Percentiles rank a stretch among this genome's conserved stretches.
phyloP scores from a whole-genome alignment of 2,113 vertebrate genomes.

The Marmota monax region DNA sequence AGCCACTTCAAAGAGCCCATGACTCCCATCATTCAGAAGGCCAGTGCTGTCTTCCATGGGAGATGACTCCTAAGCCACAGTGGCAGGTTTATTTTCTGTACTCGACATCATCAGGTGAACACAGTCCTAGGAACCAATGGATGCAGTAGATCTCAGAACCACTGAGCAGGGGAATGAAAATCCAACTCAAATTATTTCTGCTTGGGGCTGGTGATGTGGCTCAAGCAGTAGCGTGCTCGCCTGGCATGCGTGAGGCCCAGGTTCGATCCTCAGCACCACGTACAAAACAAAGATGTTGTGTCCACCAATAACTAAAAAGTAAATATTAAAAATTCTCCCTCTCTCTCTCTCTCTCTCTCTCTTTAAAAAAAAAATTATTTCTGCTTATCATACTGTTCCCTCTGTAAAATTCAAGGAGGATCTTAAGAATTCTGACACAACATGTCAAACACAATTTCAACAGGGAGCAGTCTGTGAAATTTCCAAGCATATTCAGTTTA shows the following conservation, averaged over 20 bases:
- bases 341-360: too few relatives aligned
- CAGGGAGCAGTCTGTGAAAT: constrained; percentile 41
- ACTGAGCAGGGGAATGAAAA: constrained; percentile 53
- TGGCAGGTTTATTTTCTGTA: constrained; percentile 28
- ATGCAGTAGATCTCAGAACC: not conserved
- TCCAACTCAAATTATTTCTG: constrained; percentile 28
- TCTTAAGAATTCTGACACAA: not conserved
- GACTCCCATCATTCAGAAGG: constrained; percentile 55
- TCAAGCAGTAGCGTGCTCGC: too few relatives aligned
- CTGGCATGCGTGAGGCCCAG: too few relatives aligned
- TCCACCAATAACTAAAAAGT: too few relatives aligned
- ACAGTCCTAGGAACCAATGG: not conserved
- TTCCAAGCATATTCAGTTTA: constrained; percentile 32
- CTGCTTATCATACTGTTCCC: not conserved
- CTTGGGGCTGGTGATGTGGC: not conserved
- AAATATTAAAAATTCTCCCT: too few relatives aligned
- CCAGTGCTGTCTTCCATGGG: constrained; percentile 28
- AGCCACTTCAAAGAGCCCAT: constrained; percentile 55
- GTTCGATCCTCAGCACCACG: too few relatives aligned
- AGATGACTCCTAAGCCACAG: constrained; percentile 43
- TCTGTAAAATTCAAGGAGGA: not conserved
- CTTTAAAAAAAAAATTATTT: not conserved
- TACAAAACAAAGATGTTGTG: too few relatives aligned
- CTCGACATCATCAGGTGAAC: not conserved
- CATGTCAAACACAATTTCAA: not conserved